Base-by-base conservation (phyloP, 2,888 invertebrate genomes). In the Coelopa pilipes region DNA sequence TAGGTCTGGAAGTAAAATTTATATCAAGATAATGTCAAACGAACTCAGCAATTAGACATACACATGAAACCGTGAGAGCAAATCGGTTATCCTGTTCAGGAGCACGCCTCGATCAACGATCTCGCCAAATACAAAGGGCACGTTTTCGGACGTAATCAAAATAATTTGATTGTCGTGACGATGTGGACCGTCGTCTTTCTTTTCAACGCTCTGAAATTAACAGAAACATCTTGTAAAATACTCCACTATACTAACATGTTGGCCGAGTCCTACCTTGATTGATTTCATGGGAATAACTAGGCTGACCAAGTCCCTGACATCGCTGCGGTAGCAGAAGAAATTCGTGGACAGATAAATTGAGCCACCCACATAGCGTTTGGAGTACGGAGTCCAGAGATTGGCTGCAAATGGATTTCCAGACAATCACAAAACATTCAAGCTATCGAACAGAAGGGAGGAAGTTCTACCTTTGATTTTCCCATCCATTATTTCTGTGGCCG, bases 241-340 rank as follows among this genome's bases (percentile, higher is more conserved):
- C n/a, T n/a, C n/a, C n/a, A n/a, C n/a, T n/a, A n/a, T n/a, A n/a
- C n/a, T n/a, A n/a, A n/a, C n/a, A n/a, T n/a, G n/a, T 15, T 5
- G 2, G 11, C 49, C 13, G 1, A 60, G 55, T 45, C 9, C 0
- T 72, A 87, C 87, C 85, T 92, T 90, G 9, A 98, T 93, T 80
- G 95, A 95, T 76, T 96, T 90, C 68, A 98, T 89, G 0, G 98
- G 97, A 83, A 98, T 93, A 0, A 96, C 94, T n/a, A 98, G 88
- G 76, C 93, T 93, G 12, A 97, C 96, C 82, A 96, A 89, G 74
- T 82, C 84, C 88, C 90, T 90, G 85, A 98, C 97, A 89, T 95
- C 92, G 88, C 98, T 98, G 84, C 95, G 94, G 86, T 98, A 99
- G 87, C 99, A 99, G 82, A 98, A 91, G 86, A 96, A 99, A 89